These are phyloP conservation scores for Abrostola tripartita DNA, from an alignment of 2,888 invertebrate genomes.

Conservation along the genomic window DNA sequence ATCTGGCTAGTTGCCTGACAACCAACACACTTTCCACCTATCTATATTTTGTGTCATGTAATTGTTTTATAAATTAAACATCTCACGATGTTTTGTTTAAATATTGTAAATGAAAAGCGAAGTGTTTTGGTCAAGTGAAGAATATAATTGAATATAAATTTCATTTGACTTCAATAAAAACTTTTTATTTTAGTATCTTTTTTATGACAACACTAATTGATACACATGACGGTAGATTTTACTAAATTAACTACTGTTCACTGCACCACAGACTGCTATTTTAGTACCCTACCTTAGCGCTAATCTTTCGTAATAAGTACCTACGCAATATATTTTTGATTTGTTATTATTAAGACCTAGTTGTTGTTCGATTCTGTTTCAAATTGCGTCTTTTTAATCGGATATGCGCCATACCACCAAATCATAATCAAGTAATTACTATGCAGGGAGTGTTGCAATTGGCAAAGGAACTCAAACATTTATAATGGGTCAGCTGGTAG, in stretches of 20 bases:
- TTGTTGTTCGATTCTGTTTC: conserved; percentile 11
- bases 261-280: no score
- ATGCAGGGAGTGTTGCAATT: conserved; percentile 33
- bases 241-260: no score
- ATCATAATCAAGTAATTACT: conserved; percentile 11
- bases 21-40: not conserved
- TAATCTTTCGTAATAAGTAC: no score
- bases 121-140: not conserved
- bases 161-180: no score
- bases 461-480: conserved; percentile 23
- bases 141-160: no score
- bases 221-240: no score
- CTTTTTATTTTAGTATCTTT: no score
- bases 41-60: not conserved
- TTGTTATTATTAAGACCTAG: not conserved
- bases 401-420: conserved; percentile 13
- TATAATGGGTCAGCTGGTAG: conserved; percentile 6
- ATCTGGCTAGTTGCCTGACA: conserved; percentile 1
- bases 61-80: not conserved
- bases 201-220: no score
- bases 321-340: not conserved
- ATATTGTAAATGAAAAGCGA: not conserved
- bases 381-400: conserved; percentile 15
- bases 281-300: no score
- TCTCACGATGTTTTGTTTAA: not conserved